phyloP scores from a whole-genome alignment of 2,888 invertebrate species.

The Poecilus cupreus region DNA sequence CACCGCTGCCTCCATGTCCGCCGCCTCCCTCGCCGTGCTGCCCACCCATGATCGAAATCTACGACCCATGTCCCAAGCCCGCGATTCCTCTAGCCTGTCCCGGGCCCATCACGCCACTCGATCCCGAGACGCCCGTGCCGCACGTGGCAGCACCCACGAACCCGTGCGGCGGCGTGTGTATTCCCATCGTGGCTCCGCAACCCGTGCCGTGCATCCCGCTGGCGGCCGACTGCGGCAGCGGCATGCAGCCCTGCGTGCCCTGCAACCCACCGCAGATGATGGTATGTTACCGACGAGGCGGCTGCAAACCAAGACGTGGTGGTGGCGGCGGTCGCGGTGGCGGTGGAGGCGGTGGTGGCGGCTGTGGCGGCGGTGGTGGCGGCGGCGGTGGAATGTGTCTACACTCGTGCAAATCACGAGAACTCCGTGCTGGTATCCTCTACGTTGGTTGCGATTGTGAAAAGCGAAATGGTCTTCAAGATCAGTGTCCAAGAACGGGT shows the following conservation, averaged over 20 bases:
- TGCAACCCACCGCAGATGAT: constrained; percentile 77
- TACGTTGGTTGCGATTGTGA: constrained; percentile 77
- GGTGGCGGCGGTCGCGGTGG: constrained; percentile 70
- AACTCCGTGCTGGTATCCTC: constrained; percentile 74
- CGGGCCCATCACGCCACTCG: constrained; percentile 72
- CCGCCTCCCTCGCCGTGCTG: constrained; percentile 69
- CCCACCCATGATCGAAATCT: constrained; percentile 73
- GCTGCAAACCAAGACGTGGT: constrained; percentile 68
- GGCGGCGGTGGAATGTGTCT: constrained; percentile 67
- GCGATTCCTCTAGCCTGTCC: constrained; percentile 73
- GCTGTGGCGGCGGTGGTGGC: constrained; percentile 68
- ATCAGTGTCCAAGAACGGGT: constrained; percentile 76
- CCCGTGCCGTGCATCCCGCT: constrained; percentile 75
- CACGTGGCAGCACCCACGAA: constrained; percentile 60
- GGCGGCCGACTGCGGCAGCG: constrained; percentile 70
- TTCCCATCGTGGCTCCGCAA: constrained; percentile 71
- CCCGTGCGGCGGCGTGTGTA: constrained; percentile 74
- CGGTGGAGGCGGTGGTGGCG: constrained; percentile 70
- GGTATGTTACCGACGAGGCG: constrained; percentile 73
- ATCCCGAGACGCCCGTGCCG: constrained; percentile 65
- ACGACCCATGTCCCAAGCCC: constrained; percentile 73
- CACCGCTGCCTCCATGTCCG: constrained; percentile 71
- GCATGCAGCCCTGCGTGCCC: constrained; percentile 76
- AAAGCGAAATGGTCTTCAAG: constrained; percentile 78
- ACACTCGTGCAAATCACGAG: constrained; percentile 71